phyloP scores from a whole-genome alignment of 2,113 vertebrate species.

The Nerophis lumbriciformis region DNA sequence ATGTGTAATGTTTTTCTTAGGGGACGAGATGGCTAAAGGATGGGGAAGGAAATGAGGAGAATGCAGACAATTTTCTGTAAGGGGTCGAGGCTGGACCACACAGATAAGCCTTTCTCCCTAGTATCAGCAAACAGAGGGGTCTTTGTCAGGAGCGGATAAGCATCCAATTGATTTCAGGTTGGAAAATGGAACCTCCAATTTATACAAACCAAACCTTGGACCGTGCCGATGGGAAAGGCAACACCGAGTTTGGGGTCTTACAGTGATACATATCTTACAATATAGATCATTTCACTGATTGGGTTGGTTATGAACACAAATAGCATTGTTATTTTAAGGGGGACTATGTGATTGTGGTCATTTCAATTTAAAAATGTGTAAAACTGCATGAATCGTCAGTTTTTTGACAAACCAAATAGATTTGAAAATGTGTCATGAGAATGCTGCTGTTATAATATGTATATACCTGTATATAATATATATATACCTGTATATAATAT shows the following conservation, averaged over 20 bases:
- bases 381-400: no score
- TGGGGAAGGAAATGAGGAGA: conserved; percentile 20
- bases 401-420: neutral
- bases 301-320: conserved; percentile 11
- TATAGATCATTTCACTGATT: conserved; percentile 3
- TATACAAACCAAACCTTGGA: conserved; percentile 21
- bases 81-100: conserved; percentile 51
- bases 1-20: neutral
- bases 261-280: conserved; percentile 5
- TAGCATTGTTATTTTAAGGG: conserved; percentile 8
- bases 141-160: conserved; percentile 52
- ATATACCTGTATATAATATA: no score
- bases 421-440: no score
- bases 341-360: neutral
- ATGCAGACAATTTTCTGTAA: conserved; percentile 40
- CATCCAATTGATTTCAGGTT: conserved; percentile 55
- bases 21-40: conserved; percentile 14
- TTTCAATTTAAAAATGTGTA: neutral
- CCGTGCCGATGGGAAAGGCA: conserved; percentile 8
- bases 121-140: conserved; percentile 38
- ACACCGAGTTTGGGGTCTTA: neutral
- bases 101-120: conserved; percentile 57
- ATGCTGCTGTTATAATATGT: no score
- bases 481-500: no score
- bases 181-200: conserved; percentile 41